Evolutionary conservation across 2,888 invertebrate genomes (phyloP).

Genomic region (Mesorhabditis spiculigera): DNA sequence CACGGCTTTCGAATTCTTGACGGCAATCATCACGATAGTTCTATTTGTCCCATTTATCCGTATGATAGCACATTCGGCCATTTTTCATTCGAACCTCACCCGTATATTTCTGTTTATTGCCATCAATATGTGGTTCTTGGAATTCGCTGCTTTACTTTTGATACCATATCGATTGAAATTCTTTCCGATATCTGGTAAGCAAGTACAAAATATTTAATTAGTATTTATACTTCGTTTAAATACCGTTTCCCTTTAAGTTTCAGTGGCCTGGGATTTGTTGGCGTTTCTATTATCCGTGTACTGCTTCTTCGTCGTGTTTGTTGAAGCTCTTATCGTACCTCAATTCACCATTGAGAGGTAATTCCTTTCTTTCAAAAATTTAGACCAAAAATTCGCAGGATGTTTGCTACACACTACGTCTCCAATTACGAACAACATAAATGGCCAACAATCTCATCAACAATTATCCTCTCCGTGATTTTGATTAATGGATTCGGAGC

Average conservation of each 20-base stretch:
- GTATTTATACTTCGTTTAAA: neutral
- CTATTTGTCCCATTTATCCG: neutral
- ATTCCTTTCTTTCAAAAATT: neutral
- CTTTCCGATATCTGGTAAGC: neutral
- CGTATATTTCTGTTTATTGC: neutral
- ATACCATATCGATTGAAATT: neutral
- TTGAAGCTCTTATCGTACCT: neutral
- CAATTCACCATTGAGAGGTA: neutral
- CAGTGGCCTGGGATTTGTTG: neutral
- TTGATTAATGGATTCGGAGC: neutral
- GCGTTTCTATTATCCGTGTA: neutral
- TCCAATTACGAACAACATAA: neutral
- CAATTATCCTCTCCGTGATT: neutral
- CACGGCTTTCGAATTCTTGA: neutral
- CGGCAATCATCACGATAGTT: neutral
- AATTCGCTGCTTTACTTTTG: neutral
- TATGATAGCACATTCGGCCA: neutral
- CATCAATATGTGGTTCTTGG: neutral
- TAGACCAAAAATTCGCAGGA: neutral
- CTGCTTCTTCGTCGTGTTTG: conserved; percentile 1
- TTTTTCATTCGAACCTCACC: neutral
- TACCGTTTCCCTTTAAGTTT: neutral
- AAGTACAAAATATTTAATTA: neutral
- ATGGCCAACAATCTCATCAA: neutral
- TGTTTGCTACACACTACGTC: conserved; percentile 1